These are phyloP conservation scores for Caenorhabditis doughertyi DNA, from an alignment of 2,888 invertebrate genomes.

Conservation along the genomic window DNA sequence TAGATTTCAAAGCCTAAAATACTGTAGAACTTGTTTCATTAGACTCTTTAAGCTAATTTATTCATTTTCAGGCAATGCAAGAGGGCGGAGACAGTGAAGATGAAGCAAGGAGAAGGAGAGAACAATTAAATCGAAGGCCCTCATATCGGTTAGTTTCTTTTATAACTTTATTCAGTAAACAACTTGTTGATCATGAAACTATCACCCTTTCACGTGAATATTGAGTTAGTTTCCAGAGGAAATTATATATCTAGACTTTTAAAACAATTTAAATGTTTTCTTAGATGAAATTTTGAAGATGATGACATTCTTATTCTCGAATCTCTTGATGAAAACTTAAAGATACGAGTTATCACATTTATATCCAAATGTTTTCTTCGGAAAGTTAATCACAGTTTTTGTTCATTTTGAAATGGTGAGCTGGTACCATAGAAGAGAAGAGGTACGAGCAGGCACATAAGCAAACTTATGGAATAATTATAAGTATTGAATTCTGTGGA, in stretches of 20 bases:
- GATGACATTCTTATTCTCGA: slow-evolving; percentile 10
- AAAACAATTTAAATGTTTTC: slow-evolving; percentile 19
- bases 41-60: background rate
- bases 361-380: slow-evolving; percentile 3
- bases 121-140: slow-evolving; percentile 81
- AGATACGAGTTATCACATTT: slow-evolving; percentile 16
- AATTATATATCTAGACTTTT: slow-evolving; percentile 11
- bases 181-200: slow-evolving; percentile 5
- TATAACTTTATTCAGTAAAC: background rate
- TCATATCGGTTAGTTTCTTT: slow-evolving; percentile 79
- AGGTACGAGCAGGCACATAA: slow-evolving; percentile 9
- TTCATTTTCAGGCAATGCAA: slow-evolving; percentile 61
- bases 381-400: slow-evolving; percentile 12
- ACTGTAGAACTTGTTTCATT: background rate
- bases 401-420: slow-evolving; percentile 4
- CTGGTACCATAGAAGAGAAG: background rate
- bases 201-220: background rate
- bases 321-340: background rate
- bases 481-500: background rate
- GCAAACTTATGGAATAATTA: background rate
- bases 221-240: background rate
- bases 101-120: slow-evolving; percentile 80
- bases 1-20: background rate
- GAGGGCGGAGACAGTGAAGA: slow-evolving; percentile 80
- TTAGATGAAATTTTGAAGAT: slow-evolving; percentile 18